Base-by-base conservation (phyloP, 2,113 vertebrate genomes). In the Ageneiosus marmoratus region DNA sequence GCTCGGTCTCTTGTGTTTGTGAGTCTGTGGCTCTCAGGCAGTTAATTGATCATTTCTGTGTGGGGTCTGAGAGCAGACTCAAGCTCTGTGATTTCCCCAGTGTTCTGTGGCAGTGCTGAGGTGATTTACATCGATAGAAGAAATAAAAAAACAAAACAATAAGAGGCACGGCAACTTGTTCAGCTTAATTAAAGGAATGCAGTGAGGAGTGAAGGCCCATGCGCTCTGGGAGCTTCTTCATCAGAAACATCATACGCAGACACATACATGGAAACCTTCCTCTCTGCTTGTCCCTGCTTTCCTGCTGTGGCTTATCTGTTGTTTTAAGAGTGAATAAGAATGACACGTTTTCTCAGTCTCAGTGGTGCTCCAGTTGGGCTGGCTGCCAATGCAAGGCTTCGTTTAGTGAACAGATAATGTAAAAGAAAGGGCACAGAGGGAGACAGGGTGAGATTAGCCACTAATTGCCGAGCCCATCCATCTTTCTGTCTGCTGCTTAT, bases 181-280 rank as follows among this genome's bases (percentile, higher is more conserved):
- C 22, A 46, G 82, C 75, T 81, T 70, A 85, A 85, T 87, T 83
- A 85, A 85, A 79, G 58, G 41, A 72, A 79, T 81, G 85, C 82
- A 86, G 73, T 51, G 72, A 70, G 72, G 29, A 51, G 75, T 65
- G 75, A 69, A 65, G 70, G 50, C 55, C 29, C 29, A 5, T 27
- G 50, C 12, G 32, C 62, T 37, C 27, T 24, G 60, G 72, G 79
- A 81, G 62, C 70, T 53, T 50, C 58, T 65, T 70, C 79, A 81
- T 41, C 29, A 53, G 18, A 6, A 4, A 69, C 53, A 67, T 80
- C n/a, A 55, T 37, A 69, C 53, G 63, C 62, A 80, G 56, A 76
- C 55, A 29, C 50, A 80, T 48, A 81, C 22, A 5, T 18, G n/a
- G n/a, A 60, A 12, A 1, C 9, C 10, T 37, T 65, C 60, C 60